Evolutionary conservation across 1,140 invertebrate species (phyloP), one percentile per base, ranked within the genome.

Genomic region (Bombus turneri): DNA sequence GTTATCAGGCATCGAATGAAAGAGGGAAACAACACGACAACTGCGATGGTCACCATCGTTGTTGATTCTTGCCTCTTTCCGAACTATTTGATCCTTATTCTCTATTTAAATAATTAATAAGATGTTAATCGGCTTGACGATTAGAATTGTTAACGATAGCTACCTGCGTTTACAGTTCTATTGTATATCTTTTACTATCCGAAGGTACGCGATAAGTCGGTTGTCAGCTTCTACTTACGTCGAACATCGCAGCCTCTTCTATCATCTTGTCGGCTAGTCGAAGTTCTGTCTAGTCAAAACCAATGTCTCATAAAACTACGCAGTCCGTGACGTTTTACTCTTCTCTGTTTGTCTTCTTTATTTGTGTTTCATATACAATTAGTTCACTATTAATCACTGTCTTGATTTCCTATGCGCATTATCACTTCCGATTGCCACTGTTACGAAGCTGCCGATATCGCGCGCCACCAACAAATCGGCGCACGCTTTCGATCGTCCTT

Each of bases 171-270:
- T 31, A 5, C n/a, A 3, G 6, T 66, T 18, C 13, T 34, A 6
- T 34, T 18, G 4, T 66, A 66, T 31, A 15, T 15, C 13, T 6
- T 66, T 8, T 31, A n/a, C 15, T 15, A 34, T 22, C 47, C 47
- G 18, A 22, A 22, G 47, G 5, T 18, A 53, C 47, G 47, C 12
- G 13, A 31, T 15, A 9, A 2, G 15, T 66, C 31, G 10, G 10
- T 41, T 3, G 34, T 22, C 13, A 34, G 5, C 41, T 68, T 69
- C 69, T 93, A 94, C 93, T 94, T 80, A 94, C 93, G 59, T 94
- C 91, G 37, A 93, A 92, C 57, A 90, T 92, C 28, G 86, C 81
- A 73, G 91, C 86, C 87, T 94, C 94, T 15, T 94, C 94, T 81
- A 95, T 94, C 94, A 94, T 90, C 10, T 66, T 73, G 59, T 3